phyloP scores from a whole-genome alignment of 1,140 invertebrate genomes.

The Drosophila truncata region DNA sequence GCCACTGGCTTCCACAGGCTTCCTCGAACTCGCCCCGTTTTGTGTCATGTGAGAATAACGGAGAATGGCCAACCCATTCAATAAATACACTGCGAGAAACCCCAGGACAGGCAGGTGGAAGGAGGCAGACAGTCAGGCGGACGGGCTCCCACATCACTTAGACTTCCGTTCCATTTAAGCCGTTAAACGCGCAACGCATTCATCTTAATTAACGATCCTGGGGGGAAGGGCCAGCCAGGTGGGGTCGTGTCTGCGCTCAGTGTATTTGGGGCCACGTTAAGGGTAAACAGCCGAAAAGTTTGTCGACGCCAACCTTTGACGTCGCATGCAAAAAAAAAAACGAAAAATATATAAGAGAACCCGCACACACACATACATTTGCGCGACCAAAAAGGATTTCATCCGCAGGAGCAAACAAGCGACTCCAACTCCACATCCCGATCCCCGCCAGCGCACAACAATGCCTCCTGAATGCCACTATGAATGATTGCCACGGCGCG shows the following conservation, averaged over 20 bases:
- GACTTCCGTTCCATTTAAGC: slow-evolving; percentile 77
- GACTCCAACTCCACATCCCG: slow-evolving; percentile 3
- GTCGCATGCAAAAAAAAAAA: slow-evolving; percentile 67
- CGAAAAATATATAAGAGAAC: not conserved
- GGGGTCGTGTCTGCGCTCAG: slow-evolving; percentile 13
- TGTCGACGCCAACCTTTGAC: slow-evolving; percentile 48
- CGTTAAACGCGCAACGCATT: slow-evolving; percentile 76
- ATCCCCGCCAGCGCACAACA: slow-evolving; percentile 42
- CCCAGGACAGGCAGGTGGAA: not conserved
- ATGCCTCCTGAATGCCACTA: slow-evolving; percentile 64
- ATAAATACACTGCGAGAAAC: slow-evolving; percentile 62
- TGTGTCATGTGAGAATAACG: slow-evolving; percentile 24
- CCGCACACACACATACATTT: slow-evolving; percentile 6
- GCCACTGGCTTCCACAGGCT: not conserved
- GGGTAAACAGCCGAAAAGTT: slow-evolving; percentile 68
- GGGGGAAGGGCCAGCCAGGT: not conserved
- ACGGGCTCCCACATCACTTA: slow-evolving; percentile 32
- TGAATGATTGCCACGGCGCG: slow-evolving; percentile 77
- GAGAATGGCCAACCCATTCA: slow-evolving; percentile 37
- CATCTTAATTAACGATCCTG: slow-evolving; percentile 73
- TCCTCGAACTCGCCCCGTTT: slow-evolving; percentile 33
- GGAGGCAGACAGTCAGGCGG: slow-evolving; percentile 6
- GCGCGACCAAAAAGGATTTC: slow-evolving; percentile 51
- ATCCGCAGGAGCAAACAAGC: slow-evolving; percentile 38
- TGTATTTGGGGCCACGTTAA: slow-evolving; percentile 14